Base-by-base conservation (phyloP, 2,888 invertebrate genomes). In the Augochlorella aurata region DNA sequence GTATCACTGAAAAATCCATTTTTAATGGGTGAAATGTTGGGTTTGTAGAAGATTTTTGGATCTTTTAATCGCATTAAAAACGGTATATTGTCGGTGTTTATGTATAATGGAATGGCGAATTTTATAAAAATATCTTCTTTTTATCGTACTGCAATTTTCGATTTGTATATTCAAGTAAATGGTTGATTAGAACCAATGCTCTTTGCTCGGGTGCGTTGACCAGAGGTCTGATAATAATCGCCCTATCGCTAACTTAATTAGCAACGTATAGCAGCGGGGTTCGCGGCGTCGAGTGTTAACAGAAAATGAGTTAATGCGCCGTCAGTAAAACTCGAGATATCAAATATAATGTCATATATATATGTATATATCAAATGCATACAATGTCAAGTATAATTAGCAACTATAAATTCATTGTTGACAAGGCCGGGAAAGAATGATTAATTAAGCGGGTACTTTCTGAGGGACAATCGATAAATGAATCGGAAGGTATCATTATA, bases 401-500 rank as follows among this genome's bases (percentile, higher is more conserved):
- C 38, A 38, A 38, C 5, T 38, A 38, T 38, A 38, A 38, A 38
- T 38, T 38, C 38, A 38, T 38, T 10, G 44, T 63, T 10, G n/a
- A 10, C 10, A 63, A 63, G 16, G 38, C 18, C 61, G 18, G 63
- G 38, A 3, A 44, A n/a, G 63, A 10, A 44, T 63, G 63, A 63
- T 68, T 49, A 49, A 49, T 49, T 16, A 24, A 49, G 16, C 24
- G 18, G 1, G 1, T 29, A n/a, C 10, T 38, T 38, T 29, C 21
- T 63, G 38, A n/a, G 14, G 50, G 38, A 29, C 38, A 49, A 29
- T 63, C 61, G 72, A 49, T 63, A 45, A 49, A 71, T 54, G 29
- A 58, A 2, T 54, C 47, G 47, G 14, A 45, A 24, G 29, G 24
- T 58, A 68, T 58, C 18, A 63, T 63, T 63, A 44, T 63, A 63